Base-by-base conservation (phyloP, 2,797 vertebrate species). In the Diplodus sargus region DNA sequence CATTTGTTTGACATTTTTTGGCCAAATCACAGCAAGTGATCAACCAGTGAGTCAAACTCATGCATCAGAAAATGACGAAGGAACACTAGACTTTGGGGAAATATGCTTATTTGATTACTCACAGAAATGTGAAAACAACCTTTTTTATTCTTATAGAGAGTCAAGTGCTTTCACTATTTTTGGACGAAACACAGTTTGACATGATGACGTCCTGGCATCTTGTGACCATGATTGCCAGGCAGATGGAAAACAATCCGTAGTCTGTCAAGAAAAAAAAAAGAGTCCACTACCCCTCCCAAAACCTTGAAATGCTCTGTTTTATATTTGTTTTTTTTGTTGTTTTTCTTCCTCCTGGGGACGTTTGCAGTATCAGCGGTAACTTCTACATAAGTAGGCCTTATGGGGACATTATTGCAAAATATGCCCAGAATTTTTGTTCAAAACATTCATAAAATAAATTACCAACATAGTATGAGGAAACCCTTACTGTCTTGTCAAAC, bases 1-100 rank as follows among this genome's bases (percentile, higher is more conserved):
- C 74, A 65, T 84, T 68, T 75, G 62, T 81, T 87, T 87, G 80
- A 84, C 83, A 75, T 85, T 69, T 76, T 62, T 85, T 69, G 74
- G 64, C 53, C 61, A 88, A 84, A 83, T 77, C 73, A 57, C 64
- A 82, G 52, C 60, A 75, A 69, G 52, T 47, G 67, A 79, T 85
- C 64, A 48, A 56, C 78, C 62, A 72, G 61, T 83, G 83, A 89
- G 61, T 84, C 79, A 81, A 51, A 61, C 54, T 49, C 34, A 70
- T 70, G 18, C 67, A 49, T 67, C 79, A 73, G 15, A 70, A 78
- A 81, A 70, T 67, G 4, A 70, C 18, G 59, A 64, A 77, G 64
- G 11, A 70, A 20, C 64, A 70, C 30, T 34, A 59, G n/a, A 74
- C 30, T 77, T 71, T 61, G 57, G 11, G 30, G 25, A 68, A 72